A percentile compares a stretch with the other conserved stretches of the same genome.
Evolutionary conservation across 1,140 invertebrate genomes (phyloP).

Genomic region (Dolichoris vasculosae): DNA sequence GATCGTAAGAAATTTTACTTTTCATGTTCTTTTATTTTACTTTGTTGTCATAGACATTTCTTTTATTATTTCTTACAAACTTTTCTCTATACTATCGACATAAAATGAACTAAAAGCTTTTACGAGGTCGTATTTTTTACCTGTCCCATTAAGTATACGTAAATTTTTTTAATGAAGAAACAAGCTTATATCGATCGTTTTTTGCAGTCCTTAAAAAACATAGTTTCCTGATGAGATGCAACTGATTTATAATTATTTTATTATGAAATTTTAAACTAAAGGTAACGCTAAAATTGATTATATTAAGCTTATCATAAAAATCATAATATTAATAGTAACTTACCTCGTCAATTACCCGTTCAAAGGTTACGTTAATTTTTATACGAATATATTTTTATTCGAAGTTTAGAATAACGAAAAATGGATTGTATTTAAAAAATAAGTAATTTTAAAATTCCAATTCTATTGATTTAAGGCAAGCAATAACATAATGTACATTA

Average conservation of each 20-base stretch:
- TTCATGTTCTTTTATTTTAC: not conserved
- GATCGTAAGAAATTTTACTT: not conserved
- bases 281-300: too few species aligned
- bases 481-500: too few species aligned
- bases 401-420: too few species aligned
- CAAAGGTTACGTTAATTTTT: too few species aligned
- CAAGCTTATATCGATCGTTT: not conserved
- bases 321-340: too few species aligned
- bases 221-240: not conserved
- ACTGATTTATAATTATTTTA: not conserved
- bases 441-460: too few species aligned
- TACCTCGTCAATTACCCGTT: too few species aligned
- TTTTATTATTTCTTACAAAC: slow-evolving; percentile 16
- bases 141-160: slow-evolving; percentile 22
- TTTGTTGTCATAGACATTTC: not conserved
- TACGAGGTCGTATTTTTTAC: slow-evolving; percentile 35
- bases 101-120: not conserved
- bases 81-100: slow-evolving; percentile 16
- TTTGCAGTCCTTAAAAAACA: not conserved
- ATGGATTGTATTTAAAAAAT: too few species aligned
- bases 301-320: too few species aligned
- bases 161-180: slow-evolving; percentile 25
- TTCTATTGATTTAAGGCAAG: too few species aligned
- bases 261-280: too few species aligned
- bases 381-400: too few species aligned